Base-by-base conservation (phyloP, 1,140 invertebrate species). In the Calosoma granatense region DNA sequence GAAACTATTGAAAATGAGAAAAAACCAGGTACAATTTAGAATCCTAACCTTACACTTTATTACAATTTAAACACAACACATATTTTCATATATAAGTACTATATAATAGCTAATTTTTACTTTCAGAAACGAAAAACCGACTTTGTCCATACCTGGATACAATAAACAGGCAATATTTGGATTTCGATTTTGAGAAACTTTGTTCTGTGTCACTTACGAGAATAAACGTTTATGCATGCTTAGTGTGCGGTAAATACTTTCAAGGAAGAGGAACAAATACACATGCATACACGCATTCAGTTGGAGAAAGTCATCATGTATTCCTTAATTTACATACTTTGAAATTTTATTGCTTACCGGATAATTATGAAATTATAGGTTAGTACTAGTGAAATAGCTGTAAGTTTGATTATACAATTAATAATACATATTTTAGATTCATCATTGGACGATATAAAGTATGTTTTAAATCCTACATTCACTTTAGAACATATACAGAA, bases 111-210 rank as follows among this genome's bases (percentile, higher is more conserved):
- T 36, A 36, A 36, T 36, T 36, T 36, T 36, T 36, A 36, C n/a
- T n/a, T n/a, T n/a, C n/a, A 47, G 41, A 47, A 12, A 47, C 41
- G 9, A 47, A 47, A 47, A 9, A 58, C 21, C 57, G 68, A 51
- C 55, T 70, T 21, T 98, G 96, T 72, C 95, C 96, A 1, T 98
- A 98, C 70, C 74, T 98, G 59, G 96, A 98, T 67, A 97, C 94
- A 15, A 98, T 98, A 47, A 97, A 98, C 73, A 81, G 94, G 53
- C 92, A 95, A 70, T 85, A 98, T 61, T 75, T 99, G 53, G 97
- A 99, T 76, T 99, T 99, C 81, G 97, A 99, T 78, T 99, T 99
- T 81, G 97, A 99, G 72, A 99, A 99, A 73, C 74, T 99, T 2
- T 99, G 97, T 72, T 99, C 95, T 1, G 87, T 99, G 19, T 98